These are phyloP conservation scores for Dolichallabes microphthalmus DNA, from an alignment of 2,113 vertebrate genomes.

Conservation along the genomic window DNA sequence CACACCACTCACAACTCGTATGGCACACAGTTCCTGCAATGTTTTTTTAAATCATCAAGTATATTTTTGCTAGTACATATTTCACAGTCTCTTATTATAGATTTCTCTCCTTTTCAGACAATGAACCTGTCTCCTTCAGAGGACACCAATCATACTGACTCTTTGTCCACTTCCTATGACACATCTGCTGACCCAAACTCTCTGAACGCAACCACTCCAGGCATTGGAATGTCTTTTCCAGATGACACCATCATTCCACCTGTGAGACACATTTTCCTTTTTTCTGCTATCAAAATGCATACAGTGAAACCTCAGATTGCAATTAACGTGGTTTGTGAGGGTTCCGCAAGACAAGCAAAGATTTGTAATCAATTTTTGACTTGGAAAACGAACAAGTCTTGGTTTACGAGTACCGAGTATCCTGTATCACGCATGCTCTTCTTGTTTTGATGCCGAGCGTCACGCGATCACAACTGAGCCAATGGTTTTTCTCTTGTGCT, in stretches of 20 bases:
- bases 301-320: too few relatives aligned
- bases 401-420: too few relatives aligned
- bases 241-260: slow-evolving; percentile 71
- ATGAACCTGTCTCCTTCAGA: slow-evolving; percentile 92
- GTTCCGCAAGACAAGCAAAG: too few relatives aligned
- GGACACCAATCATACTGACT: slow-evolving; percentile 85
- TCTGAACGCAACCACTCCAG: slow-evolving; percentile 78
- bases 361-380: too few relatives aligned
- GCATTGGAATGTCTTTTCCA: slow-evolving; percentile 78
- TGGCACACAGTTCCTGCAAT: slow-evolving; percentile 56
- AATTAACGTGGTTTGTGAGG: too few relatives aligned
- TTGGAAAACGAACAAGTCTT: too few relatives aligned
- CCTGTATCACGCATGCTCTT: too few relatives aligned
- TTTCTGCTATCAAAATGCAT: not conserved
- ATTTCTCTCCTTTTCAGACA: slow-evolving; percentile 75
- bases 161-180: slow-evolving; percentile 83
- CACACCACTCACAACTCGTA: slow-evolving; percentile 84
- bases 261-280: slow-evolving; percentile 31
- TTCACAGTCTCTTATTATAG: not conserved
- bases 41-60: not conserved
- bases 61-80: not conserved
- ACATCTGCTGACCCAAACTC: slow-evolving; percentile 79
- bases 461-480: too few relatives aligned
- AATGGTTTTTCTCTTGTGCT: too few relatives aligned
- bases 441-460: too few relatives aligned